These are phyloP conservation scores for Cephus pulcher DNA, from an alignment of 2,888 invertebrate genomes.

Conservation along the genomic window DNA sequence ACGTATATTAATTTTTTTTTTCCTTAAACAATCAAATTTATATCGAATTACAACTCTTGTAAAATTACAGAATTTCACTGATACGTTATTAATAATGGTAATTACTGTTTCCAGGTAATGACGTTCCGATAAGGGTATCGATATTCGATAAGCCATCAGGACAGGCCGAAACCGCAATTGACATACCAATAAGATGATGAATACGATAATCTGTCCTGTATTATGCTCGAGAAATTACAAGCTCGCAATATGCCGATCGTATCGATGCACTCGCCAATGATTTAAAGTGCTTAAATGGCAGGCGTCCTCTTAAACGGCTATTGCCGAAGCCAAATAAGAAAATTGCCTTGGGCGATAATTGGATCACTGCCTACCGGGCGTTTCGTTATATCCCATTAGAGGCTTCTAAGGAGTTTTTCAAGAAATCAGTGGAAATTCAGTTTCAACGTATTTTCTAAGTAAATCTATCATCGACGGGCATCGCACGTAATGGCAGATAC, in stretches of 20 bases:
- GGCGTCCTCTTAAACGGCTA: background rate
- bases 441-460: background rate
- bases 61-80: background rate
- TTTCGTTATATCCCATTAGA: background rate
- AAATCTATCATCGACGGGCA: background rate
- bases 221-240: background rate
- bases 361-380: background rate
- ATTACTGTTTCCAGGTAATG: background rate
- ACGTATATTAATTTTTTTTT: background rate
- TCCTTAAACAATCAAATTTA: background rate
- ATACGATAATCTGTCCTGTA: background rate
- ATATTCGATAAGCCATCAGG: background rate
- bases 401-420: background rate
- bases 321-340: background rate
- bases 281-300: slow-evolving; percentile 1
- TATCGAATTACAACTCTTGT: background rate
- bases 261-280: background rate
- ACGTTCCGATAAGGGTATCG: background rate
- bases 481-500: background rate
- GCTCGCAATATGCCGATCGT: background rate
- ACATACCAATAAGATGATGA: background rate
- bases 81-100: background rate
- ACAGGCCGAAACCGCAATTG: background rate
- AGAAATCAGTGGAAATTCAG: background rate
- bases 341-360: background rate